A percentile compares a stretch with the other conserved stretches of the same genome.
These are phyloP conservation scores for Actinemys pallida DNA, from an alignment of 2,113 vertebrate genomes.

Conservation along the genomic window DNA sequence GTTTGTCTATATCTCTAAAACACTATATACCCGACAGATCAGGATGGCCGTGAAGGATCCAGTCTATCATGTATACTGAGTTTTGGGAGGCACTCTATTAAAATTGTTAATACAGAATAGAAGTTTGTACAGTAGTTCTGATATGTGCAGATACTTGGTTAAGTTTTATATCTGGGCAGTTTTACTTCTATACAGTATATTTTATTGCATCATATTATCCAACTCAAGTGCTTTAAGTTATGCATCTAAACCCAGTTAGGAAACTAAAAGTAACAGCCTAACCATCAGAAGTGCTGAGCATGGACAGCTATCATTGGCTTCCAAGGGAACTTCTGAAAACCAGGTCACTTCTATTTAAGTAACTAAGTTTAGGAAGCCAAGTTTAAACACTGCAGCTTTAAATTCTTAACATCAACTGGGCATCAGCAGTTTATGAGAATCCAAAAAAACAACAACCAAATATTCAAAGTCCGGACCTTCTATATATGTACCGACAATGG, in stretches of 20 bases:
- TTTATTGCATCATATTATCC: background rate
- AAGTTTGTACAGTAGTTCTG: background rate
- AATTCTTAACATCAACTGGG: background rate
- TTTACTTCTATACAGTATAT: background rate
- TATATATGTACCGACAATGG: background rate
- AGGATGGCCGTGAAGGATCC: conserved; percentile 27
- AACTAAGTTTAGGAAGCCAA: background rate
- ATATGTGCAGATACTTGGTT: background rate
- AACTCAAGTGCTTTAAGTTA: background rate
- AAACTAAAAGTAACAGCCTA: conserved; percentile 1
- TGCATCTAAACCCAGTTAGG: background rate
- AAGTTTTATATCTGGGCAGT: conserved; percentile 44
- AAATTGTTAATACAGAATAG: background rate
- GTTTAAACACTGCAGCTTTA: background rate
- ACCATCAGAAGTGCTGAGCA: background rate
- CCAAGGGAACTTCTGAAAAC: background rate
- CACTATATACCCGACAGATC: conserved; percentile 17
- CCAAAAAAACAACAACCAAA: background rate
- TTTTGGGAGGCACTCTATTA: background rate
- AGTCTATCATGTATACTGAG: background rate
- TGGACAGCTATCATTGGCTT: background rate
- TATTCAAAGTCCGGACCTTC: background rate
- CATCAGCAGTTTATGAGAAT: background rate
- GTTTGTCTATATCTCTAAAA: background rate
- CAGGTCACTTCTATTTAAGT: background rate